Evolutionary conservation across 2,888 invertebrate species (phyloP), one percentile per base, ranked within the genome.

Genomic region (Drosophila tripunctata): DNA sequence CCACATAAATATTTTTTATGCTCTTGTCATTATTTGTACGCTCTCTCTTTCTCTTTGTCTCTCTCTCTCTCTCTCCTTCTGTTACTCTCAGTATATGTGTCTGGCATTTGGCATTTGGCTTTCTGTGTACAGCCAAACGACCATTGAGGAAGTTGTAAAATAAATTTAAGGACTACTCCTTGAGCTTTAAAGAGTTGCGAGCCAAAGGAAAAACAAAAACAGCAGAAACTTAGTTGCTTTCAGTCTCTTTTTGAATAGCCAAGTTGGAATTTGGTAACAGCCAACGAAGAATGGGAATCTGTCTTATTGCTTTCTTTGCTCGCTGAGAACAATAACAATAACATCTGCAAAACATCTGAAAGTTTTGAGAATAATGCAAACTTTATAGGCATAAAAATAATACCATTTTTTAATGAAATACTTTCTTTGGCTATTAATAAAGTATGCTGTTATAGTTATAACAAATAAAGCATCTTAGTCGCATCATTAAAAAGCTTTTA

Each of bases 1-100:
- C 62, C 67, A 81, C 81, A 81, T 78, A 81, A 78, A 82, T 82
- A 82, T 82, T 75, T 85, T 81, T 69, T 77, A 77, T 82, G 52
- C 62, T 75, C 69, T 73, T 79, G 70, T 70, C 74, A 65, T n/a
- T n/a, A n/a, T 74, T 76, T 65, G 70, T 63, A 66, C 71, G 58
- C 43, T 43, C 41, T 54, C 43, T 31, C 47, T 27, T 36, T 24
- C 15, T n/a, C 31, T 56, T 38, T 51, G 33, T 31, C 50, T 41
- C 33, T 31, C 21, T 6, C 31, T 14, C 14, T n/a, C 6, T 50
- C n/a, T 12, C 10, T 12, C 33, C 55, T 50, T 51, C 41, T 50
- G 47, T 21, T 4, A 14, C 10, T 50, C 1, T 30, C 21, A 22
- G 12, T 44, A n/a, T 45, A 24, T 40, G 33, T 52, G 51, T 55